Percentiles rank a stretch among this genome's conserved stretches.
Evolutionary conservation across 2,113 vertebrate genomes (phyloP).

Genomic region (Hylia prasina): DNA sequence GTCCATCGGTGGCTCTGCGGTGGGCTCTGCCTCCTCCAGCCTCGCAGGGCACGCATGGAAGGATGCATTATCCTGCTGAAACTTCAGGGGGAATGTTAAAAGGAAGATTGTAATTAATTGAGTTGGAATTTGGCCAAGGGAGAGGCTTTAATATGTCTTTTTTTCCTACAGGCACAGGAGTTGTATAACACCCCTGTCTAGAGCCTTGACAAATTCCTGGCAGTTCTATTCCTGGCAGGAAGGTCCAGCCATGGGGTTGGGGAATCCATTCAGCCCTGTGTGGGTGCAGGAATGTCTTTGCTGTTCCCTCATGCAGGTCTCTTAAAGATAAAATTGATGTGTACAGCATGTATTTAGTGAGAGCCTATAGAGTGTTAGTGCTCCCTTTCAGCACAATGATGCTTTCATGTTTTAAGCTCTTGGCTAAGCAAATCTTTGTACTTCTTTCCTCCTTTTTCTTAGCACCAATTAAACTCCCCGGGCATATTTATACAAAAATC

Average conservation of each 20-base stretch:
- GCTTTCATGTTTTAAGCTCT: neutral
- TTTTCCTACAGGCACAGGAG: neutral
- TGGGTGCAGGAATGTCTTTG: neutral
- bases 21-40: neutral
- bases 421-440: neutral
- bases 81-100: constrained; percentile 45
- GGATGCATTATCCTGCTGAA: neutral
- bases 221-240: neutral
- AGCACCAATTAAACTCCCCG: neutral
- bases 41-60: neutral
- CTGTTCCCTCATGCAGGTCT: neutral
- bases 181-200: neutral
- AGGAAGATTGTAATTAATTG: constrained; percentile 54
- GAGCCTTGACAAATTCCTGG: neutral
- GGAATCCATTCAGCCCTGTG: neutral
- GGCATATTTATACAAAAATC: neutral
- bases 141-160: constrained; percentile 11
- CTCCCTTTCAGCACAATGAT: neutral
- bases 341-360: neutral
- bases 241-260: neutral
- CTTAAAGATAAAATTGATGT: neutral
- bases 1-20: neutral
- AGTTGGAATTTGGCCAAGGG: constrained; percentile 52
- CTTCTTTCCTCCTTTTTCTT: neutral
- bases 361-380: neutral